phyloP scores from a whole-genome alignment of 2,113 vertebrate species.

The Grammomys dolichurus region DNA sequence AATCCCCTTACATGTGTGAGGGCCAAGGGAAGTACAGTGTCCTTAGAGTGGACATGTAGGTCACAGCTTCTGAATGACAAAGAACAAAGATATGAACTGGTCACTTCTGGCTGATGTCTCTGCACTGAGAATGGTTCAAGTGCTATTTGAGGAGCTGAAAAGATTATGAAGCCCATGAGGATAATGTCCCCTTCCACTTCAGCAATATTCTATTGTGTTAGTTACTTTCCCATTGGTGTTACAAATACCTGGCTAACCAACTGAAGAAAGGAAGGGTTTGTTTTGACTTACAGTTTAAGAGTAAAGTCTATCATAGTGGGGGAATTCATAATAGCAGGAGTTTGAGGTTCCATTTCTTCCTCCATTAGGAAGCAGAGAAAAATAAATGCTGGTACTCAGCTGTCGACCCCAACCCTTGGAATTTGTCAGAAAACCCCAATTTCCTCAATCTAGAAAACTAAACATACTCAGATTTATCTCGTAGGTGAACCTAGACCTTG shows the following conservation, averaged over 20 bases:
- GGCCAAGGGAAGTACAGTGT: slow-evolving; percentile 5
- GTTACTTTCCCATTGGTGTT: neutral
- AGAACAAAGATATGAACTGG: neutral
- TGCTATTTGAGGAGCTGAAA: neutral
- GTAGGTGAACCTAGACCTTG: neutral
- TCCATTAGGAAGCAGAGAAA: neutral
- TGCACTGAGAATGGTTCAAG: neutral
- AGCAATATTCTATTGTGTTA: neutral
- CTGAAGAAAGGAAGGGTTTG: neutral
- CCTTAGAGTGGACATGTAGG: neutral
- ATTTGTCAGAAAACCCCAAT: neutral
- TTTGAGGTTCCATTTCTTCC: neutral
- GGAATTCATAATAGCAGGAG: neutral
- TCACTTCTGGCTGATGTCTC: neutral
- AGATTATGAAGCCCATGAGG: neutral
- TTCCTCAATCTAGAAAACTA: neutral
- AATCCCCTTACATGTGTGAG: slow-evolving; percentile 15
- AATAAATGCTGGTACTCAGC: neutral
- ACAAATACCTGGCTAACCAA: neutral
- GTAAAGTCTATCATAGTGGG: neutral
- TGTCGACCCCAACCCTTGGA: no score
- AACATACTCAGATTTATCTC: neutral
- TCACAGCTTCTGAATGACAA: slow-evolving; percentile 33
- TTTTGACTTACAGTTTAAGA: neutral
- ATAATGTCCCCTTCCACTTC: neutral